Evolutionary conservation across 2,888 invertebrate species (phyloP).

Genomic region (Torymus auratus): DNA sequence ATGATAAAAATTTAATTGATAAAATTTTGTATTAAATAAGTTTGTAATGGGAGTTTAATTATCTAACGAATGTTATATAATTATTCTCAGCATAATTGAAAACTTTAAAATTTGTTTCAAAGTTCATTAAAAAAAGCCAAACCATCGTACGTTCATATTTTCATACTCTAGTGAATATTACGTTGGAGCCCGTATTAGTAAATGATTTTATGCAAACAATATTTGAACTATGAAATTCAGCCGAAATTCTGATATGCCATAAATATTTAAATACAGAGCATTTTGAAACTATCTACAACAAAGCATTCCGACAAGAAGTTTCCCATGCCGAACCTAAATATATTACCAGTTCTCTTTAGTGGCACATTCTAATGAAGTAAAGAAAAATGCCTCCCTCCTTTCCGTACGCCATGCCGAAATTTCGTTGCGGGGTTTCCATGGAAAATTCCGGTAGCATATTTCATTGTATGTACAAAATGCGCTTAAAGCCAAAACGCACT

Average conservation of each 20-base stretch:
- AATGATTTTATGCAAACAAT: too few species aligned
- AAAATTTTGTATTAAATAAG: slow-evolving; percentile 20
- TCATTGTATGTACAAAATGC: slow-evolving; percentile 2
- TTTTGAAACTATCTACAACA: too few species aligned
- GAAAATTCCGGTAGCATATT: slow-evolving; percentile 10
- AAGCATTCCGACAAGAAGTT: too few species aligned
- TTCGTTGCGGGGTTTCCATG: not conserved
- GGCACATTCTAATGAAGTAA: not conserved
- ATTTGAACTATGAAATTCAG: too few species aligned
- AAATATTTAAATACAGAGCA: too few species aligned
- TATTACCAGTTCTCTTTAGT: too few species aligned
- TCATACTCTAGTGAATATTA: too few species aligned
- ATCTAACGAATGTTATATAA: not conserved
- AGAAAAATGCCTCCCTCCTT: not conserved
- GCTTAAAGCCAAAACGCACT: slow-evolving; percentile 13
- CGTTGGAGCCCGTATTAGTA: too few species aligned
- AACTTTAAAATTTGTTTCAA: not conserved
- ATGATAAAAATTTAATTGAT: not conserved
- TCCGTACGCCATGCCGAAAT: too few species aligned
- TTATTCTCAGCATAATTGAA: not conserved
- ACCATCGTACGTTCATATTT: too few species aligned
- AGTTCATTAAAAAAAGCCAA: not conserved
- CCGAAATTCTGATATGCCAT: too few species aligned
- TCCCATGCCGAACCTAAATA: too few species aligned
- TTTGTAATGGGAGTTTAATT: slow-evolving; percentile 15